Base-by-base conservation (phyloP, 2,113 vertebrate genomes). In the Cyanoramphus novaezelandiae region DNA sequence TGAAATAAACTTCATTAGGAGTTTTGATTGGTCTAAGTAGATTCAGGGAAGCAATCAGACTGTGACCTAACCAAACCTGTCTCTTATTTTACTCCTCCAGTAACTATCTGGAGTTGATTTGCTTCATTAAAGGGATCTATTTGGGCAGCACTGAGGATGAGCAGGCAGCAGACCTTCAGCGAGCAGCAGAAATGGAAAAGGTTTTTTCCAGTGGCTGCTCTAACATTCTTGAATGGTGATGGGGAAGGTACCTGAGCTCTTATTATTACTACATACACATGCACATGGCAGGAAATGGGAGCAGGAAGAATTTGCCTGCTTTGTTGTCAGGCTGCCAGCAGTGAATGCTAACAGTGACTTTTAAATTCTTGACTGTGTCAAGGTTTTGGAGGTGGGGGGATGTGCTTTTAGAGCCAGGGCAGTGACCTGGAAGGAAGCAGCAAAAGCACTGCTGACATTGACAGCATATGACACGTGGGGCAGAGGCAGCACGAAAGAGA, bases 391-490 rank as follows among this genome's bases (percentile, higher is more conserved):
- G 35, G 21, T 81, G 77, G 31, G 62, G 17, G 16, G 24, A 57
- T 39, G 49, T 74, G 39, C 44, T 80, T 60, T 60, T 10, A 79
- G 44, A 93, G 80, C 49, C 53, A 83, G 24, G n/a, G 82, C 63
- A 88, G 59, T 88, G 82, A 88, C 89, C 67, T 86, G 76, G 67
- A 93, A 90, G 82, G 63, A 80, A 88, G 63, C 20, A 52, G 47
- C 39, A 33, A 41, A 79, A 76, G 71, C 0, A 0, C 53, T 92
- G 47, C 60, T 0, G 7, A 25, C 39, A 12, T 53, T 43, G 62
- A 44, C 57, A 82, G 63, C 57, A 46, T 57, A 37, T 53, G 78
- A 74, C 24, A 24, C 3, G 23, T 72, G 47, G 46, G 88, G 46
- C 75, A 82, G 67, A 79, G n/a, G 57, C 15, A 3, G 74, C 74